Percentiles rank a stretch among this genome's conserved stretches.
Evolutionary conservation across 2,888 invertebrate species (phyloP).

Genomic region (Eilema depressum): DNA sequence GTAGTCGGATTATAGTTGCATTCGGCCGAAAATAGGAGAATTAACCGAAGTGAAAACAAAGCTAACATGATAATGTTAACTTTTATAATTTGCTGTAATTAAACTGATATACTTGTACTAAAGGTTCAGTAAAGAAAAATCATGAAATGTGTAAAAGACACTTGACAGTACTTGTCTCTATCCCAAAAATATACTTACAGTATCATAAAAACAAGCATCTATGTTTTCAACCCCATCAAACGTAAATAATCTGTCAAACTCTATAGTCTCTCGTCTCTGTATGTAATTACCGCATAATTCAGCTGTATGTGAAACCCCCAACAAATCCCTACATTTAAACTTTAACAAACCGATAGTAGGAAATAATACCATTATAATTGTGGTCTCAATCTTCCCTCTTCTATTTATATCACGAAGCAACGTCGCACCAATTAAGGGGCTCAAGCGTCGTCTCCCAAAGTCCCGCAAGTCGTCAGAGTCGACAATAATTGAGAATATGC

Average conservation of each 20-base stretch:
- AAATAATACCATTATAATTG: conserved; percentile 53
- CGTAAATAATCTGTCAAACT: not conserved
- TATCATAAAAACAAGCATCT: not conserved
- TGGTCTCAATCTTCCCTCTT: conserved; percentile 36
- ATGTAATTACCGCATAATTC: not conserved
- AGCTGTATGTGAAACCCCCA: not conserved
- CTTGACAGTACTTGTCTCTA: too few relatives aligned
- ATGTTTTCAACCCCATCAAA: not conserved
- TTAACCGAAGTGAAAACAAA: too few relatives aligned
- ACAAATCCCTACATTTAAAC: conserved; percentile 15
- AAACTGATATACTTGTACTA: too few relatives aligned
- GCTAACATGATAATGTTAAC: too few relatives aligned
- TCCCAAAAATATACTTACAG: too few relatives aligned
- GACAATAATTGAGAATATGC: conserved; percentile 58
- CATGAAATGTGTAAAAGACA: too few relatives aligned
- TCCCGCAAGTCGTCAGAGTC: conserved; percentile 48
- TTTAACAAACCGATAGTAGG: conserved; percentile 41
- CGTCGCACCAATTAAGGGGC: conserved; percentile 54
- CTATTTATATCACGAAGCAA: conserved; percentile 47
- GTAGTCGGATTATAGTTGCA: not conserved
- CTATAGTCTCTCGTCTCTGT: too few relatives aligned
- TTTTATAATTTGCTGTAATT: too few relatives aligned
- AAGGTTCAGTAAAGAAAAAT: too few relatives aligned
- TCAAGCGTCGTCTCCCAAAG: conserved; percentile 45
- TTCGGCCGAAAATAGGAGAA: too few relatives aligned